phyloP scores from a whole-genome alignment of 2,113 vertebrate genomes.

The Paratilapia polleni region DNA sequence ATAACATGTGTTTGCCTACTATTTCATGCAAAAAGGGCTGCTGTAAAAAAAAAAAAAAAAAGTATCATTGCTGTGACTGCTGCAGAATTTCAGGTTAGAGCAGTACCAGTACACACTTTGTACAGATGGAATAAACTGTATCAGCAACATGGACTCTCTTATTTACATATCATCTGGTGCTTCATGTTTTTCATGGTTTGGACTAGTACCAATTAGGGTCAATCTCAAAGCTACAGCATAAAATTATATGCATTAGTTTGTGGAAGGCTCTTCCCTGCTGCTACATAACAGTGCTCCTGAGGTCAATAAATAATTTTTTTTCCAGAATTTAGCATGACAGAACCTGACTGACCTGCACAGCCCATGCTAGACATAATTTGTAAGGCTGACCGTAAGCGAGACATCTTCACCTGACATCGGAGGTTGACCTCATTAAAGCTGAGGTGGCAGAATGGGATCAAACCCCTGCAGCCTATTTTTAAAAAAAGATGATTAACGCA shows the following conservation, averaged over 20 bases:
- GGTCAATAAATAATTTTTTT: not conserved
- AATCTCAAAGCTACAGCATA: not conserved
- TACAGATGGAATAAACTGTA: not conserved
- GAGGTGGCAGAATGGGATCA: not conserved
- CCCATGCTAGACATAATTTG: not conserved
- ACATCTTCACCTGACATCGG: not conserved
- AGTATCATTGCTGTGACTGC: not conserved
- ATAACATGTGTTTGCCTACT: not conserved
- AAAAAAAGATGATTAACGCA: not conserved
- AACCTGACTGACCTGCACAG: not conserved
- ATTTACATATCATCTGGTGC: not conserved
- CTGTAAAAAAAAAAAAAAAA: not conserved
- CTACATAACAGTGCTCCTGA: not conserved
- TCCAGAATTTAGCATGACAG: not conserved
- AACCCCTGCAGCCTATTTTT: not conserved
- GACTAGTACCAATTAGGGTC: not conserved
- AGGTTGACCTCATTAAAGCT: not conserved
- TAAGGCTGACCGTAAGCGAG: not conserved
- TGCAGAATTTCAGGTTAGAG: not conserved
- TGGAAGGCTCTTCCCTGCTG: not conserved
- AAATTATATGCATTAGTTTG: not conserved
- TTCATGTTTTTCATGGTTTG: not conserved
- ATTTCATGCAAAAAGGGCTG: not conserved
- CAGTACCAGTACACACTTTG: not conserved
- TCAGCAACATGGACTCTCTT: not conserved